Base-by-base conservation (phyloP, 2,888 invertebrate species). In the Eupeodes luniger region DNA sequence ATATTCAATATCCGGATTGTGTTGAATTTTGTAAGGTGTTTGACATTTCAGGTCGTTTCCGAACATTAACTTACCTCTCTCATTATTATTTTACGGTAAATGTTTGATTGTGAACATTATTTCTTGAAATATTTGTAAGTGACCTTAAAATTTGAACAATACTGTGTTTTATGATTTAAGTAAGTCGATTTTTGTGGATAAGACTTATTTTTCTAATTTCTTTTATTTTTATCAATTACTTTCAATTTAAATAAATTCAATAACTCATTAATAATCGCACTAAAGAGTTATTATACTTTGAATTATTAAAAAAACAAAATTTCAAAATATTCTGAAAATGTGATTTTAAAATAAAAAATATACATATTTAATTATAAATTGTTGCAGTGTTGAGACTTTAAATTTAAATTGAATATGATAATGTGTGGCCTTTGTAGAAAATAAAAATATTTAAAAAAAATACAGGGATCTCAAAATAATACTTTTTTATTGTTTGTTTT, bases 271-370 rank as follows among this genome's bases (percentile, higher is more conserved):
- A n/a, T 55, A 72, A 78, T 85, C 85, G 85, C 85, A 85, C 85
- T 85, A 75, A 34, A 7, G 14, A 59, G 6, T 34, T 34, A 34
- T 57, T 59, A 5, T 5, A 40, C n/a, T n/a, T 59, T n/a, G 1
- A 59, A 27, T 53, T 62, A 44, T 27, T 62, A 14, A 34, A 53
- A 44, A 12, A 9, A 14, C 34, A 53, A 44, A 12, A 9, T 51
- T 40, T 49, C 36, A 7, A 27, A 85, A 90, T 90, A 90, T 90
- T 90, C 90, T 90, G 90, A 90, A 90, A 90, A 90, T 90, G 90
- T 89, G 89, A 90, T 89, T 85, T 76, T 75, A 51, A 16, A 80
- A 44, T 12, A 27, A 49, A 19, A 72, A 36, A 19, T 59, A 59
- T 9, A 7, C 40, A 40, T 40, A 40, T 9, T 7, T 40, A 40